Evolutionary conservation across 53 echinoderm and acorn worm species (phyloP), one percentile per base, ranked within the genome.

Genomic region (Pentamera pediparva): DNA sequence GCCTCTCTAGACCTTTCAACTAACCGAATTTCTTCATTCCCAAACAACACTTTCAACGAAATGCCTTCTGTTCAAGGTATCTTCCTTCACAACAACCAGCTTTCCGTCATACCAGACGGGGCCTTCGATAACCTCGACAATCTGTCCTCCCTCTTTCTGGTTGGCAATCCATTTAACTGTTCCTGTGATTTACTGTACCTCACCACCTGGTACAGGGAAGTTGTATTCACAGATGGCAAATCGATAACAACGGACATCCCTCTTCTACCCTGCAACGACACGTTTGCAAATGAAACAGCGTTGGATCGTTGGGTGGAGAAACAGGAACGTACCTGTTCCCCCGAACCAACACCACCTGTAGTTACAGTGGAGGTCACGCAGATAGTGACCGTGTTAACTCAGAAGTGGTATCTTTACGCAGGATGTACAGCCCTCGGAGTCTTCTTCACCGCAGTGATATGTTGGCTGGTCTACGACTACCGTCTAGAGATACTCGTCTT

Each of bases 401-500:
- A n/a, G n/a, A n/a, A n/a, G n/a, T n/a, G n/a, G n/a, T n/a, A n/a
- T n/a, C n/a, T n/a, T n/a, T n/a, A n/a, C 9, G 57, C n/a, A 5
- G 57, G 27, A 29, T 10, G 57, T 4, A 26, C 31, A 25, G 27
- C 26, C 4, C 29, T 26, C 0, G 35, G 35, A 5, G 18, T 52
- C 3, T 12, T 34, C 1, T 1, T 52, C 2, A 52, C 54, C 20
- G 10, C 25, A 35, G 18, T 71, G 0, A 32, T 35, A 8, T 34
- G 51, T 31, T 27, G 47, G 2, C 3, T 71, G 19, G 22, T 71
- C 3, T 71, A 71, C 35, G 35, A 52, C 5, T 71, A 32, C 59
- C 76, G 81, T 13, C 52, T 49, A 61, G 72, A 76, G 22, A 69
- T 89, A 24, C 78, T 79, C 24, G 81, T 85, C 1, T 32, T 85